Base-by-base conservation (phyloP, 2,113 vertebrate genomes). In the Heliornis fulica region DNA sequence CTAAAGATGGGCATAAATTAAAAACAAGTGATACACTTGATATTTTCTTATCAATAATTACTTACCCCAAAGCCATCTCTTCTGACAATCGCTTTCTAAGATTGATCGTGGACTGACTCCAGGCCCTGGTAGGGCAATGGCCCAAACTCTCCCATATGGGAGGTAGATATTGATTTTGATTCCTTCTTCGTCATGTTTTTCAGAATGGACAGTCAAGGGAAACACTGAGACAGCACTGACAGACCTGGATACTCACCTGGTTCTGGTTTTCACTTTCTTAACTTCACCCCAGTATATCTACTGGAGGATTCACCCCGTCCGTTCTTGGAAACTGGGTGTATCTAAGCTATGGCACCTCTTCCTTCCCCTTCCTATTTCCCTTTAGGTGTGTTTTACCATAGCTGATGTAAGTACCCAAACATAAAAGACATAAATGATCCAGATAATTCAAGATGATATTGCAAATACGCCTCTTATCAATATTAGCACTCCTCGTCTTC, bases 1-100 rank as follows among this genome's bases (percentile, higher is more conserved):
- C 45, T 77, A 83, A 91, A 91, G 45, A 54, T 10, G 2, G 34
- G 50, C 94, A 96, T 74, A 92, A 80, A 94, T 89, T 72, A 86
- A 93, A 96, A 89, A 94, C 75, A 94, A 93, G 96, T 77, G 2
- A n/a, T 46, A 66, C 17, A 10, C 13, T 85, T 91, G 51, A 32
- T 93, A 69, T 89, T 82, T 96, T 90, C 45, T 90, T 90, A 74
- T 53, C 50, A 90, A 64, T 84, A 87, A n/a, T 83, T 76, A 53
- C 41, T 83, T 31, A 75, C 3, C n/a, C 69, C 56, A 65, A 90
- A 84, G 41, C n/a, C 50, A 77, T 31, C 23, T 18, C 22, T 87
- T 92, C 43, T 88, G 87, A 86, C 34, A 93, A 76, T 46, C 60
- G 57, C 31, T 21, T 17, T 8, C 21, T 74, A 69, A 74, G 29